Conservation (phyloP, 2,113 vertebrate species). For the Neolamprologus falcicula region DNA sequence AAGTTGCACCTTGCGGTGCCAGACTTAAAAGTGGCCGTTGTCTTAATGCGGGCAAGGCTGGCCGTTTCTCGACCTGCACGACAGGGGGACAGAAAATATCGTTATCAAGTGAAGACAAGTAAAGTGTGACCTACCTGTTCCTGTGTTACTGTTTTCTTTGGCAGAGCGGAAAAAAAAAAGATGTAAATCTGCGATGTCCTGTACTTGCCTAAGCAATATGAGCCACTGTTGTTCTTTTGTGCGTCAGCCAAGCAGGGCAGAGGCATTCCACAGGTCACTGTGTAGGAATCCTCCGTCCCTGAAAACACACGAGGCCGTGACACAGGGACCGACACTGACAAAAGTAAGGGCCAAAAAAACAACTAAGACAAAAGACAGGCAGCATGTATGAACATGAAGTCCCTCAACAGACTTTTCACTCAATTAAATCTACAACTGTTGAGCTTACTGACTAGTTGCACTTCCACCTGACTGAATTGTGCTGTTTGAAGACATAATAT, state of each 20-base stretch:
- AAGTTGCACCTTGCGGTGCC: slow-evolving; percentile 88
- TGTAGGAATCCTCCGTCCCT: slow-evolving; percentile 79
- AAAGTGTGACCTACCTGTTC: neutral
- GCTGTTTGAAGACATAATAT: neutral
- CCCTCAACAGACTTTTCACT: neutral
- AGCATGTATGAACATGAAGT: slow-evolving; percentile 52
- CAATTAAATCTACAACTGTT: neutral
- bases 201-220: slow-evolving; percentile 70
- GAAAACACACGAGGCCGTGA: slow-evolving; percentile 53
- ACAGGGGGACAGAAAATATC: slow-evolving; percentile 30
- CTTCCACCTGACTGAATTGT: neutral
- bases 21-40: slow-evolving; percentile 88
- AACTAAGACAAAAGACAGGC: slow-evolving; percentile 41
- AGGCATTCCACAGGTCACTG: slow-evolving; percentile 77
- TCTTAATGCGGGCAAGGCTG: slow-evolving; percentile 78
- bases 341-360: slow-evolving; percentile 37
- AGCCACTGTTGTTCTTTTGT: slow-evolving; percentile 68
- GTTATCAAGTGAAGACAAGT: slow-evolving; percentile 6
- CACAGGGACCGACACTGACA: slow-evolving; percentile 31
- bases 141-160: slow-evolving; percentile 17
- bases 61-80: slow-evolving; percentile 59
- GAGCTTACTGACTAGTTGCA: neutral
- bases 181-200: slow-evolving; percentile 42
- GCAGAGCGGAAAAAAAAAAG: slow-evolving; percentile 45
- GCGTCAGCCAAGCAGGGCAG: slow-evolving; percentile 66